Percentiles rank a stretch among this genome's conserved stretches.
phyloP scores from a whole-genome alignment of 2,113 vertebrate genomes.

The Callithrix jacchus region DNA sequence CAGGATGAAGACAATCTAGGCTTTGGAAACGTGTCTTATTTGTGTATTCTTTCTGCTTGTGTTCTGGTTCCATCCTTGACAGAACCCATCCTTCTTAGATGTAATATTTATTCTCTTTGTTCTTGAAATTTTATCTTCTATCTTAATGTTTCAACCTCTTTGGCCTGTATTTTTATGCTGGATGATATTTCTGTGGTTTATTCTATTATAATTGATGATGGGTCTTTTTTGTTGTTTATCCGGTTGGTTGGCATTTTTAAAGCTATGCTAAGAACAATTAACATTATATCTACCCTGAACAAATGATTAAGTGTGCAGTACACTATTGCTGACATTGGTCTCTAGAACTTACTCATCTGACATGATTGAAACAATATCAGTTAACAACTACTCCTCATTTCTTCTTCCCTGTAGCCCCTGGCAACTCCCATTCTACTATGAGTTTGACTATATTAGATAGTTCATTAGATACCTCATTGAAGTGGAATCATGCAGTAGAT shows the following conservation, averaged over 20 bases:
- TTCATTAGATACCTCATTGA: too few relatives aligned
- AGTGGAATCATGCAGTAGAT: background rate
- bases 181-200: background rate
- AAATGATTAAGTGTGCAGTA: background rate
- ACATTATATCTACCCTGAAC: background rate
- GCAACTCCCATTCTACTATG: too few relatives aligned
- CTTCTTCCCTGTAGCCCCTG: background rate
- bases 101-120: background rate
- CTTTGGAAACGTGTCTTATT: background rate
- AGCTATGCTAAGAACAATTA: background rate
- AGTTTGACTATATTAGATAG: background rate
- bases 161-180: background rate
- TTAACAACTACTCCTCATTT: background rate
- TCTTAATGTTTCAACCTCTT: background rate
- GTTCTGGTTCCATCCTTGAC: background rate
- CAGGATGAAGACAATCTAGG: background rate
- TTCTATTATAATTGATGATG: background rate
- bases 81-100: background rate
- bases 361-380: background rate
- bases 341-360: background rate
- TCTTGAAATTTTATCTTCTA: background rate
- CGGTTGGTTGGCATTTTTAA: background rate
- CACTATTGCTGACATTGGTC: background rate
- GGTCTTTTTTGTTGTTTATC: background rate
- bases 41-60: background rate